phyloP scores from a whole-genome alignment of 2,888 invertebrate species.

The Girardia tigrina region DNA sequence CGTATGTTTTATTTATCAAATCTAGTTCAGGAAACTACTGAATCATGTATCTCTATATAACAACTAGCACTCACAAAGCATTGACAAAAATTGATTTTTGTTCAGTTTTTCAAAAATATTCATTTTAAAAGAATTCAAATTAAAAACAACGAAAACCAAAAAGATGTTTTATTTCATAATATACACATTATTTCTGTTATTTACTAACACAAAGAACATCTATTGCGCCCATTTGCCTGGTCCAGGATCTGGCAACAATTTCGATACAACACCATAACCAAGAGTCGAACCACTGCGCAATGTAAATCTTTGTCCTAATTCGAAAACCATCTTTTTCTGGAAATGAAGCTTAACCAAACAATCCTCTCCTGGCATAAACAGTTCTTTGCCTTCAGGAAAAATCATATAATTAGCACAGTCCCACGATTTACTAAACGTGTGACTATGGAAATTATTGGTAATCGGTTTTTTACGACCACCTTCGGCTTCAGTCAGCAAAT shows the following conservation, averaged over 20 bases:
- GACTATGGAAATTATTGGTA: conserved; percentile 65
- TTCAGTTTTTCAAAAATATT: too few relatives aligned
- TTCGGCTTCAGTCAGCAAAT: conserved; percentile 68
- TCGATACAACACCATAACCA: conserved; percentile 69
- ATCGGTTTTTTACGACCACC: conserved; percentile 76
- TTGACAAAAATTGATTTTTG: too few relatives aligned
- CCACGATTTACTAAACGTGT: conserved; percentile 90
- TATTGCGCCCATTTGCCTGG: conserved; percentile 31
- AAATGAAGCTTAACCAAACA: conserved; percentile 54
- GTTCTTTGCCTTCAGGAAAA: conserved; percentile 67
- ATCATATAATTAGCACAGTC: conserved; percentile 62
- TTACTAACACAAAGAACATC: too few relatives aligned
- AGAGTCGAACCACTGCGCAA: conserved; percentile 58
- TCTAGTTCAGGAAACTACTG: too few relatives aligned
- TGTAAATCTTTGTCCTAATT: conserved; percentile 81
- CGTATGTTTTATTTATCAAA: too few relatives aligned
- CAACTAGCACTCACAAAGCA: too few relatives aligned
- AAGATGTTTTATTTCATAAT: too few relatives aligned
- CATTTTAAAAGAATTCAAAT: too few relatives aligned
- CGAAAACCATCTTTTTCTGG: conserved; percentile 54
- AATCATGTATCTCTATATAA: too few relatives aligned
- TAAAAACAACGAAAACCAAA: too few relatives aligned
- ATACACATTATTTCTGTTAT: too few relatives aligned
- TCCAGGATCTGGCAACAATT: conserved; percentile 58
- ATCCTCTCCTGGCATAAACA: conserved; percentile 98